Evolutionary conservation across 2,888 invertebrate genomes (phyloP).

Genomic region (Pammene aurita): DNA sequence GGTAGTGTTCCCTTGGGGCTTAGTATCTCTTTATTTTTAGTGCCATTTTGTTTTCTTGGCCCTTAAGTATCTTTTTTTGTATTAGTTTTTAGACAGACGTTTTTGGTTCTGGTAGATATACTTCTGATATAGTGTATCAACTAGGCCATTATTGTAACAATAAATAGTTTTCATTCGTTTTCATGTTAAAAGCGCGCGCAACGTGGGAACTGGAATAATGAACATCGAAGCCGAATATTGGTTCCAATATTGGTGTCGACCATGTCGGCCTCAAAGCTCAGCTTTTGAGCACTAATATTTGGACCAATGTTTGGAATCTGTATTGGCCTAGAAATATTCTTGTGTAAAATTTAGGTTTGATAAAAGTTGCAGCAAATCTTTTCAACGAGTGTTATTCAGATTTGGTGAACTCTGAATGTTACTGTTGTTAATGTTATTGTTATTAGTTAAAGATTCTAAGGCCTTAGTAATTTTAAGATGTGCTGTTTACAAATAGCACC

Average conservation of each 20-base stretch:
- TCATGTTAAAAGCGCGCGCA: constrained; percentile 35
- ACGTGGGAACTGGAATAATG: constrained; percentile 14
- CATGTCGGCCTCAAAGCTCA: constrained; percentile 30
- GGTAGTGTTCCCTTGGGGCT: too few species aligned
- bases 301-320: constrained; percentile 16
- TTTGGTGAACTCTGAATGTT: constrained; percentile 21
- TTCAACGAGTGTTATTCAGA: constrained; percentile 5
- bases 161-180: not conserved
- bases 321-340: not conserved
- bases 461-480: constrained; percentile 37
- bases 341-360: constrained; percentile 3
- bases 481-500: constrained; percentile 28
- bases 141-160: not conserved
- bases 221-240: constrained; percentile 22
- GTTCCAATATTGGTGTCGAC: constrained; percentile 31
- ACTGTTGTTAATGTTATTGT: constrained; percentile 6
- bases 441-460: constrained; percentile 23
- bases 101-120: too few species aligned
- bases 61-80: too few species aligned
- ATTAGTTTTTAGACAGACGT: too few species aligned
- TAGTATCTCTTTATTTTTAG: too few species aligned
- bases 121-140: not conserved
- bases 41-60: too few species aligned
- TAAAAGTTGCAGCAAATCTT: not conserved
- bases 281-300: constrained; percentile 23